Base-by-base conservation (phyloP, 2,888 invertebrate genomes). In the Pegoplata infirma region DNA sequence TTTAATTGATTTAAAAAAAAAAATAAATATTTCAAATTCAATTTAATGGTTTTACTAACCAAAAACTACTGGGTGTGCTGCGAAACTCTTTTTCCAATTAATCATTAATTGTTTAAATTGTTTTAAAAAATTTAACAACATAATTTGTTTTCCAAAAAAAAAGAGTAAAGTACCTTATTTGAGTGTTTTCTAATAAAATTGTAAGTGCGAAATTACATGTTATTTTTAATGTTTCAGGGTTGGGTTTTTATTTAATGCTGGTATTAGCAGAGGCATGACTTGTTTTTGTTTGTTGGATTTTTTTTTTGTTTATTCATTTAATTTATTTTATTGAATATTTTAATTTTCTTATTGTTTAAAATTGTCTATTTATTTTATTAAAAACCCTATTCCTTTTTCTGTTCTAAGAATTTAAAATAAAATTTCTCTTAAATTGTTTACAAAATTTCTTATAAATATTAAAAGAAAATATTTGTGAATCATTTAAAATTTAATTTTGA, bases 1-100 rank as follows among this genome's bases (percentile, higher is more conserved):
- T 56, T 40, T n/a, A n/a, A 40, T n/a, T 40, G 4, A 6, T 12
- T 36, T 36, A 36, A 36, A 36, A 36, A 5, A n/a, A 12, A n/a
- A 12, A 36, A 36, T n/a, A 12, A n/a, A 36, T 12, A 12, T 36
- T 36, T 36, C 10, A n/a, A 12, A 36, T 36, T 12, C 36, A 36
- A 36, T 36, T 36, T 12, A 36, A 36, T 8, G 12, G 7, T 4
- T n/a, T 6, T 5, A 25, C 25, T 25, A 25, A 25, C 25, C 25
- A 25, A 25, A n/a, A 40, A 40, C 5, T n/a, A 40, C n/a, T 40
- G 36, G 63, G 64, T 40, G 56, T n/a, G 64, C 3, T 32, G 36
- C n/a, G 12, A n/a, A n/a, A 40, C 12, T n/a, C 10, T 40, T n/a
- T 40, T 25, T 25, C n/a, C n/a, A 40, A n/a, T 40, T 40, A 40